Percentiles rank a stretch among this genome's conserved stretches.
These are phyloP conservation scores for Macaria liturata DNA, from an alignment of 2,888 invertebrate species.

Conservation along the genomic window DNA sequence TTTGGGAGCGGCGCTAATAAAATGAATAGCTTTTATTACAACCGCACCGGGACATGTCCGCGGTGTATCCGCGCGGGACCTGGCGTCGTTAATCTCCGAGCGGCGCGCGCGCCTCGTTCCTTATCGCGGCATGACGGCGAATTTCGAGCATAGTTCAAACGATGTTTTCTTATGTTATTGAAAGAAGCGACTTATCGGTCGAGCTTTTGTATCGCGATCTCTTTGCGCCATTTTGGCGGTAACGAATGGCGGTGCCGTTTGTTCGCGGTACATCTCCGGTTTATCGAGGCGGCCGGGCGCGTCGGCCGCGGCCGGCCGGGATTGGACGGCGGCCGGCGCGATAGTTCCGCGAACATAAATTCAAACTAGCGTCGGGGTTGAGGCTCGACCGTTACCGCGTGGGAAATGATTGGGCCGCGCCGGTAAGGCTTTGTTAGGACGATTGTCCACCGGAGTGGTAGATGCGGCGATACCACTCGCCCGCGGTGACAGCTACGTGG, in stretches of 20 bases:
- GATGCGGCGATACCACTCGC: slow-evolving; percentile 75
- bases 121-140: slow-evolving; percentile 61
- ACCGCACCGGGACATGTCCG: slow-evolving; percentile 23
- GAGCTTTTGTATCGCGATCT: slow-evolving; percentile 79
- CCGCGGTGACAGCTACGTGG: slow-evolving; percentile 79
- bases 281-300: slow-evolving; percentile 47
- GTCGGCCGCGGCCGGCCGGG: slow-evolving; percentile 49
- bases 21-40: slow-evolving; percentile 39
- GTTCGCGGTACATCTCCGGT: slow-evolving; percentile 63
- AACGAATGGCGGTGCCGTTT: slow-evolving; percentile 45
- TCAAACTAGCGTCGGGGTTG: slow-evolving; percentile 72
- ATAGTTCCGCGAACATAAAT: slow-evolving; percentile 70
- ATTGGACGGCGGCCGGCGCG: slow-evolving; percentile 59
- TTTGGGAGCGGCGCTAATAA: slow-evolving; percentile 38
- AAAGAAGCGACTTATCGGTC: slow-evolving; percentile 77
- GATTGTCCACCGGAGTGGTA: slow-evolving; percentile 80
- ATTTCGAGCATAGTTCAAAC: slow-evolving; percentile 69
- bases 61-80: slow-evolving; percentile 24
- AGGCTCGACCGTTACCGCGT: slow-evolving; percentile 79
- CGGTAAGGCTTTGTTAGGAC: slow-evolving; percentile 80
- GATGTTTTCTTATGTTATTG: slow-evolving; percentile 77
- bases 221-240: slow-evolving; percentile 57
- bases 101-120: slow-evolving; percentile 31
- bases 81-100: slow-evolving; percentile 32
- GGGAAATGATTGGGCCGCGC: slow-evolving; percentile 78